Evolutionary conservation across 2,888 invertebrate species (phyloP).

Genomic region (Ellobium chinense): DNA sequence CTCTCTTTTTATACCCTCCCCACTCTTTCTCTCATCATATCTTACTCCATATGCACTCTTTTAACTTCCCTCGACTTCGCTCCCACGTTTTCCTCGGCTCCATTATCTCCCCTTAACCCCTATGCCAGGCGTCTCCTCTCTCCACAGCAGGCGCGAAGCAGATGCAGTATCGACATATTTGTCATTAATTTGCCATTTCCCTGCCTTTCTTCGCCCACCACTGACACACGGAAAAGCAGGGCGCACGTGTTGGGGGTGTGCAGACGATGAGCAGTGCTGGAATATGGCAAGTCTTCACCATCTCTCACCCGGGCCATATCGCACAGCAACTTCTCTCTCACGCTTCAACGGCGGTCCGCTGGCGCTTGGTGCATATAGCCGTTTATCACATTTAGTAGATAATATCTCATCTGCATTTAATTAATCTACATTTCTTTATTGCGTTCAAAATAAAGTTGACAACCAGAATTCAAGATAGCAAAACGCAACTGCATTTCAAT

Average conservation of each 20-base stretch:
- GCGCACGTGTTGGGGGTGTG: conserved; percentile 22
- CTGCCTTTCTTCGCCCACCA: neutral
- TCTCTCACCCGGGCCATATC: neutral
- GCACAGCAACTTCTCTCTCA: neutral
- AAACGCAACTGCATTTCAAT: too few relatives aligned
- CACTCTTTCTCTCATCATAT: too few relatives aligned
- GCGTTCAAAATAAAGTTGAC: too few relatives aligned
- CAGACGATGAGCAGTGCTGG: neutral
- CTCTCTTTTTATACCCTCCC: too few relatives aligned
- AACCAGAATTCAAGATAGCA: too few relatives aligned
- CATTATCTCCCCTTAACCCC: too few relatives aligned
- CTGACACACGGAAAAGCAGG: neutral
- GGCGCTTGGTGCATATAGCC: neutral
- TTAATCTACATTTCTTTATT: too few relatives aligned
- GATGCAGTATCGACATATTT: conserved; percentile 20
- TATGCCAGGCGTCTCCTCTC: neutral
- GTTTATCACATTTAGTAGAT: too few relatives aligned
- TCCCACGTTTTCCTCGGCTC: neutral
- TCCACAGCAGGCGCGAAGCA: neutral
- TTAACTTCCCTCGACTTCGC: neutral
- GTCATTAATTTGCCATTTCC: conserved; percentile 34
- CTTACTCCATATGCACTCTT: too few relatives aligned
- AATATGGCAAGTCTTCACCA: neutral
- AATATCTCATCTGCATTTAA: too few relatives aligned
- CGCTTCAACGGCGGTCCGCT: neutral